These are phyloP conservation scores for Drosophila atripex DNA, from an alignment of 2,888 invertebrate species.

Conservation along the genomic window DNA sequence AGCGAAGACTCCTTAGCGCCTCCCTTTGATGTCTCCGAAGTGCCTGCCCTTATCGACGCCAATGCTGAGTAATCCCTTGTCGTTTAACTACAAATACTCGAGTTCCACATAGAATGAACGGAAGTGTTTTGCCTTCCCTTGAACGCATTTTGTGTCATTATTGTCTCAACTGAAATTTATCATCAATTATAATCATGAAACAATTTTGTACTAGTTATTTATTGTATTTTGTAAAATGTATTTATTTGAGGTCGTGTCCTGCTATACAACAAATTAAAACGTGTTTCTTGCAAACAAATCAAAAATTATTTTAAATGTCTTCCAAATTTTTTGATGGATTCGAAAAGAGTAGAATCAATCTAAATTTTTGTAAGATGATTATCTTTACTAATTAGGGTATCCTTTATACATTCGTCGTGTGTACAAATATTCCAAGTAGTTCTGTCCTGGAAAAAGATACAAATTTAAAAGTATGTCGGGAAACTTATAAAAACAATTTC, in stretches of 20 bases:
- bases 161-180: slow-evolving; percentile 43
- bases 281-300: slow-evolving; percentile 38
- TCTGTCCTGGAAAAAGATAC: not conserved
- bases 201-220: slow-evolving; percentile 58
- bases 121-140: slow-evolving; percentile 1
- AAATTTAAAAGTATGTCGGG: not conserved
- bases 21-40: slow-evolving; percentile 34
- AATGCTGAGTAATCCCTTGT: slow-evolving; percentile 40
- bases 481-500: not conserved
- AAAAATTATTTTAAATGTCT: not conserved
- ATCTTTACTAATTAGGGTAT: too few species aligned
- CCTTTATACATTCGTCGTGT: too few species aligned
- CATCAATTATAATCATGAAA: slow-evolving; percentile 36
- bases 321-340: not conserved
- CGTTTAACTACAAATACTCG: slow-evolving; percentile 10
- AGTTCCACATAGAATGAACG: slow-evolving; percentile 11
- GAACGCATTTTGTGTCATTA: slow-evolving; percentile 57
- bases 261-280: slow-evolving; percentile 29
- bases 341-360: not conserved
- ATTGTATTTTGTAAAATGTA: slow-evolving; percentile 65
- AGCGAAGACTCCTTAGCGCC: slow-evolving; percentile 6
- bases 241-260: slow-evolving; percentile 48
- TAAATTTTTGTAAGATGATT: too few species aligned
- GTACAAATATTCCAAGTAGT: too few species aligned
- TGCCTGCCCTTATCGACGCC: slow-evolving; percentile 59